A percentile compares a stretch with the other conserved stretches of the same genome.
phyloP scores from a whole-genome alignment of 1,140 invertebrate species.

The Ridgeia piscesae region DNA sequence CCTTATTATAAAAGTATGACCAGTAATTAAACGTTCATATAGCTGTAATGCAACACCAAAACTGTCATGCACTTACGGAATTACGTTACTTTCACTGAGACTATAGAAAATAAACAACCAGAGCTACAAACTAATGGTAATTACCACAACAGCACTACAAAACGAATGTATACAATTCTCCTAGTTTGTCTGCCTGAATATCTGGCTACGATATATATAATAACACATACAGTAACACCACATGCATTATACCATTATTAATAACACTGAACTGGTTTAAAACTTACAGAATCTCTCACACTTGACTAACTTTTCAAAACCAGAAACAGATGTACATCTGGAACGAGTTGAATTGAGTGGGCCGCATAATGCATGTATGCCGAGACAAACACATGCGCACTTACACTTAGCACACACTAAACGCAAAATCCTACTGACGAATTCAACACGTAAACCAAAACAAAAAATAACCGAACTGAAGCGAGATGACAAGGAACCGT shows the following conservation, averaged over 20 bases:
- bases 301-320: neutral
- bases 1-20: neutral
- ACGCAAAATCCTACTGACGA: neutral
- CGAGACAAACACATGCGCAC: neutral
- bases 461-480: slow-evolving; percentile 17
- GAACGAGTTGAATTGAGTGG: neutral
- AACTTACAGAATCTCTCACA: too few relatives aligned
- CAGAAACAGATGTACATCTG: neutral
- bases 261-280: neutral
- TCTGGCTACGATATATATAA: neutral
- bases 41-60: neutral
- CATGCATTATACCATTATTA: neutral
- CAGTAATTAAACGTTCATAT: neutral
- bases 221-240: neutral
- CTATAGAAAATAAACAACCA: neutral
- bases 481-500: neutral
- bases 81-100: neutral
- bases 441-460: neutral
- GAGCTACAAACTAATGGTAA: neutral
- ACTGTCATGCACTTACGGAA: neutral
- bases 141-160: too few relatives aligned
- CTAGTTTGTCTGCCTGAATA: neutral
- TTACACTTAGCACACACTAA: neutral
- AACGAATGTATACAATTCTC: neutral
- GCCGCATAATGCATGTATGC: neutral